Evolutionary conservation across 2,888 invertebrate species (phyloP), one percentile per base, ranked within the genome.

Genomic region (Sphaerophoria rueppellii): DNA sequence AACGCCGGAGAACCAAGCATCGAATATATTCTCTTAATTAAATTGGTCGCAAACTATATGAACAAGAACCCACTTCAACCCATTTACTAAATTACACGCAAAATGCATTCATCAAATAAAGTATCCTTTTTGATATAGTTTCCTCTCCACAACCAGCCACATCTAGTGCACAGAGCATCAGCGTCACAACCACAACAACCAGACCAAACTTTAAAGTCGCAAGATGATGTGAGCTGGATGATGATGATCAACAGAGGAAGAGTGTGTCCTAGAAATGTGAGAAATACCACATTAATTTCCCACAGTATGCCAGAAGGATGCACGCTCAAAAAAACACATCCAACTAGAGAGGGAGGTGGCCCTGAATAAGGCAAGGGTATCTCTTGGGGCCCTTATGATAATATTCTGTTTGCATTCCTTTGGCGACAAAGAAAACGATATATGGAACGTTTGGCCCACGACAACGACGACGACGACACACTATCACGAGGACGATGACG

Each of bases 21-120:
- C 12, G 48, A 35, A 61, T 50, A 14, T 37, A 75, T 57, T 65
- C 43, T 60, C 52, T 46, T 75, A 83, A 80, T 80, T 80, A 76
- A 81, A 77, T 69, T 77, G 76, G 72, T 69, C 75, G 63, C 69
- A 61, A 65, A 69, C 75, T 65, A 37, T 48, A 80, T 72, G 81
- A 76, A 67, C 75, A 61, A 76, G 69, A 35, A 73, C 40, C 60
- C 63, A 81, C 81, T 80, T 81, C 69, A 81, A 73, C 77, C 73
- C 85, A 70, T 85, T 85, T 77, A 81, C 72, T 81, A 81, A 81
- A 81, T 85, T 85, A 85, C 81, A 85, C 70, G 77, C 81, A 63
- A 77, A 85, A 85, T 76, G 81, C 85, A 81, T 81, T 73, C 81
- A 76, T 85, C 85, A 85, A 76, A 81, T 81, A 81, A 80, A 80